Evolutionary conservation across 1,140 invertebrate species (phyloP), one percentile per base, ranked within the genome.

Genomic region (Sycophaga agraensis): DNA sequence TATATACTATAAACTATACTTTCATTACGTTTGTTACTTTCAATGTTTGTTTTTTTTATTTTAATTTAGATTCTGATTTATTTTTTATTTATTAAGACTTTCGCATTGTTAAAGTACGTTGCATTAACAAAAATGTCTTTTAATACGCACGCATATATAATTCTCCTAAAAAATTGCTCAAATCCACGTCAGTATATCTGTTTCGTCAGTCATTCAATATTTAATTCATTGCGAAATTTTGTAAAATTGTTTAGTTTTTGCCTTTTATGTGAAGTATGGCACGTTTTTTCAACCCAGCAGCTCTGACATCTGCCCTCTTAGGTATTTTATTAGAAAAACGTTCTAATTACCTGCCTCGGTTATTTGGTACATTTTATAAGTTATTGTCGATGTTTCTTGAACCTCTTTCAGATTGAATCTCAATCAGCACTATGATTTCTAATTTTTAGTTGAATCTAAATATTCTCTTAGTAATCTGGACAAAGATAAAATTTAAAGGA

Each of bases 291-390:
- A n/a, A n/a, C n/a, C n/a, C n/a, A 54, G 48, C 64, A 71, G 72
- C 66, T 63, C 64, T 64, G 65, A 65, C 43, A 59, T 63, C 67
- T 70, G 67, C 64, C 57, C 68, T 72, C 63, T 71, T 73, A 73
- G 70, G 69, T 70, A 69, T 68, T 53, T 17, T 28, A 19, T 40
- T 28, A 49, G 4, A 34, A 14, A 53, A 7, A 54, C 21, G 4
- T 28, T 54, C 35, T 22, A 34, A 35, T 45, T 46, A 22, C 7
- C 7, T 4, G 2, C 7, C 14, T 22, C 22, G 4, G 14, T 6
- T 21, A 19, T 57, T 42, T 24, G 5, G 6, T 9, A 17, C 1
- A 54, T 12, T 40, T 17, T 53, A 24, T 16, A 17, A 22, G 17
- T 43, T 34, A n/a, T 24, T 12, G 19, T 45, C 14, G n/a, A 28